These are phyloP conservation scores for Hipposideros armiger DNA, from an alignment of 2,113 vertebrate genomes.

Conservation along the genomic window DNA sequence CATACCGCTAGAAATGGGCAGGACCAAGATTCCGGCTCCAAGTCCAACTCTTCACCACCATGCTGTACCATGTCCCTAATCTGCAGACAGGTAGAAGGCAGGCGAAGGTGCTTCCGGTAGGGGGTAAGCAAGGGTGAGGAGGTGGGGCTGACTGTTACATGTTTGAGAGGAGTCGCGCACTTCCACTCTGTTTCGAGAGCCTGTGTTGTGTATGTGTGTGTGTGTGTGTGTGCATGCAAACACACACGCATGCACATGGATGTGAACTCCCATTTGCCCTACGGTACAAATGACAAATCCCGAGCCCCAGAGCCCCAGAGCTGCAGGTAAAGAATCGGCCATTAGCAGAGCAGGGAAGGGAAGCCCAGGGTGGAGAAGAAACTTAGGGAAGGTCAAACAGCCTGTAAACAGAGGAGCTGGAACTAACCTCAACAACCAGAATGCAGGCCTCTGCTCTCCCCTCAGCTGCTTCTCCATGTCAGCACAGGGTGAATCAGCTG, in stretches of 20 bases:
- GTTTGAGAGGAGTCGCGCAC: not conserved
- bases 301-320: not conserved
- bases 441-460: not conserved
- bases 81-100: not conserved
- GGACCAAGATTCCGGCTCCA: not conserved
- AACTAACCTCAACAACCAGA: not conserved
- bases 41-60: not conserved
- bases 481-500: slow-evolving; percentile 57
- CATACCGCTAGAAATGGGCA: not conserved
- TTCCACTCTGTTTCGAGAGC: not conserved
- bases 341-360: not conserved
- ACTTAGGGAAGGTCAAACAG: not conserved
- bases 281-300: not conserved
- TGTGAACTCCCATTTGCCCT: accelerated
- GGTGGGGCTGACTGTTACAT: accelerated
- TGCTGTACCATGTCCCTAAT: accelerated
- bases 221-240: too few species aligned
- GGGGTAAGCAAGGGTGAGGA: too few species aligned
- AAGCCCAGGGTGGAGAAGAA: not conserved
- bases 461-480: not conserved
- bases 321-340: not conserved
- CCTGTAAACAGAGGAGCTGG: not conserved
- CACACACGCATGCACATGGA: accelerated
- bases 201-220: accelerated
- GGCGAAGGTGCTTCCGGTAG: not conserved